A percentile compares a stretch with the other conserved stretches of the same genome.
phyloP scores from a whole-genome alignment of 1,140 invertebrate species.

The Aphaenogaster rudis region DNA sequence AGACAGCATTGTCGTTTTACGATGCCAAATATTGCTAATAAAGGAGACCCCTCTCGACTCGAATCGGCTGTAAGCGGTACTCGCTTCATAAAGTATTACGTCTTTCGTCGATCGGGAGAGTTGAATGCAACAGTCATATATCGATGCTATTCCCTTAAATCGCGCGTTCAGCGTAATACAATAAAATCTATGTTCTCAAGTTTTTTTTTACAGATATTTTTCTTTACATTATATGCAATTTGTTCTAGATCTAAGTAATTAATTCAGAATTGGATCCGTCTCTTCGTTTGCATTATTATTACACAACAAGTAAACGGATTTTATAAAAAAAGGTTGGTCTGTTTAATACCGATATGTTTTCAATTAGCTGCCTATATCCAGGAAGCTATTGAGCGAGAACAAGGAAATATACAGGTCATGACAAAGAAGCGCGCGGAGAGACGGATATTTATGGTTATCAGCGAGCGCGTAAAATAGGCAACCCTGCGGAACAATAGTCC shows the following conservation, averaged over 20 bases:
- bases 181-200: not conserved
- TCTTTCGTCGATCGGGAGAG: not conserved
- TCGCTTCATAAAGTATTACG: not conserved
- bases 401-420: slow-evolving; percentile 41
- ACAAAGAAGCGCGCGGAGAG: slow-evolving; percentile 34
- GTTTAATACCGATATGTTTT: not conserved
- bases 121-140: not conserved
- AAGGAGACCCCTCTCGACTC: not conserved
- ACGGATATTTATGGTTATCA: slow-evolving; percentile 62
- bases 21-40: slow-evolving; percentile 28
- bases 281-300: not conserved
- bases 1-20: slow-evolving; percentile 29
- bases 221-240: not conserved
- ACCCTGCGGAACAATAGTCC: slow-evolving; percentile 57
- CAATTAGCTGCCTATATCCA: not conserved
- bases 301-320: not conserved
- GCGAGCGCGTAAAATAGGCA: slow-evolving; percentile 48
- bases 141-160: not conserved
- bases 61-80: not conserved
- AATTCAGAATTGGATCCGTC: not conserved
- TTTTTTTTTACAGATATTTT: not conserved
- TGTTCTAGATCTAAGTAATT: not conserved
- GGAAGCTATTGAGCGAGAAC: slow-evolving; percentile 34
- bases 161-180: not conserved
- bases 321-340: not conserved